phyloP scores from a whole-genome alignment of 2,888 invertebrate species.

The Cephus sareptanus region DNA sequence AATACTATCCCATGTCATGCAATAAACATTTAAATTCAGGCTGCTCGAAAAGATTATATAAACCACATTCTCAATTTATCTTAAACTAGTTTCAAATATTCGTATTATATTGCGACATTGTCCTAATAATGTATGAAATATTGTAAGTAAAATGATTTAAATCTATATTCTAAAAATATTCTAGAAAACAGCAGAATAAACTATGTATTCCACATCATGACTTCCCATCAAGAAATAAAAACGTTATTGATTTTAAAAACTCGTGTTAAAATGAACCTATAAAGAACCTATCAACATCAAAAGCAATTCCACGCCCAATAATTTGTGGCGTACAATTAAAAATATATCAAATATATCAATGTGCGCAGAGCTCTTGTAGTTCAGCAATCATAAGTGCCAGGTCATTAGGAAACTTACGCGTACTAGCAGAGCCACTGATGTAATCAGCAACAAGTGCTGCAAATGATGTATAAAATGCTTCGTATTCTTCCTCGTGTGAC shows the following conservation, averaged over 20 bases:
- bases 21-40: not conserved
- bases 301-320: conserved; percentile 5
- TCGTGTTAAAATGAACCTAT: not conserved
- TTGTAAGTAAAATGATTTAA: not conserved
- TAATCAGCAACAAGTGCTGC: conserved; percentile 89
- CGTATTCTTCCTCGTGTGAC: conserved; percentile 84
- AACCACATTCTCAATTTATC: not conserved
- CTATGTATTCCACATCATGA: not conserved
- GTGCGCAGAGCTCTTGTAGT: not conserved
- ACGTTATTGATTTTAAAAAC: not conserved
- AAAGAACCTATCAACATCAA: not conserved
- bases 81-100: not conserved
- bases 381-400: not conserved
- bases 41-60: not conserved
- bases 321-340: conserved; percentile 2
- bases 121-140: not conserved
- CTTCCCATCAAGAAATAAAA: not conserved
- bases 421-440: conserved; percentile 78
- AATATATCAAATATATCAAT: conserved; percentile 6
- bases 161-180: not conserved
- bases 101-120: not conserved
- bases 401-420: conserved; percentile 72
- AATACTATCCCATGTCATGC: not conserved
- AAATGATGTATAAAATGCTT: conserved; percentile 89
- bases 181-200: not conserved